These are phyloP conservation scores for Gasterosteus aculeatus DNA, from an alignment of 2,113 vertebrate species.

Conservation along the genomic window DNA sequence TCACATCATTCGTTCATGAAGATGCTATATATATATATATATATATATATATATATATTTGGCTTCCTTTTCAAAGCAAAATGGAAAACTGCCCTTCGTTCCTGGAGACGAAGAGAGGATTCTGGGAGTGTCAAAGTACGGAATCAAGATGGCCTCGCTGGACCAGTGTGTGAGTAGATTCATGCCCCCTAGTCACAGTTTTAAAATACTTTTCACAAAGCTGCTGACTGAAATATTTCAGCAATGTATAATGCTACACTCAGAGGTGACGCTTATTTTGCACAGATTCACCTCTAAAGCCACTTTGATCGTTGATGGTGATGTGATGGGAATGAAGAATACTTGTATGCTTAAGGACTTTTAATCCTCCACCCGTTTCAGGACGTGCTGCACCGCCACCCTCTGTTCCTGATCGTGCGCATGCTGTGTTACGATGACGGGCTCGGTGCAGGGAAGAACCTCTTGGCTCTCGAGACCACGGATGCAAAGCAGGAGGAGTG, in stretches of 20 bases:
- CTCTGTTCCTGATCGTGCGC: conserved; percentile 92
- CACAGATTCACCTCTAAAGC: background rate
- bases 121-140: conserved; percentile 94
- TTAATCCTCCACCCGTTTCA: conserved; percentile 58
- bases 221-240: conserved; percentile 18
- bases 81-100: conserved; percentile 95
- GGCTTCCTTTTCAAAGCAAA: conserved; percentile 87
- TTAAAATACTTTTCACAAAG: background rate
- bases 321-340: background rate
- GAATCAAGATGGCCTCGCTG: conserved; percentile 92
- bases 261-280: background rate
- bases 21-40: conserved; percentile 3
- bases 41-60: conserved; percentile 28
- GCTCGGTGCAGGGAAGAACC: conserved; percentile 91
- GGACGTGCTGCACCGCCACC: conserved; percentile 94
- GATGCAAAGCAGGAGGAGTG: conserved; percentile 86
- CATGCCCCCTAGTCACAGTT: conserved; percentile 12
- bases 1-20: background rate
- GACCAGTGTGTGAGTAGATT: conserved; percentile 93
- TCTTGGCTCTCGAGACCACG: conserved; percentile 94
- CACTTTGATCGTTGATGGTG: background rate
- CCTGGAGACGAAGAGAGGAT: conserved; percentile 94
- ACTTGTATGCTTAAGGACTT: background rate
- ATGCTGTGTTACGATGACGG: conserved; percentile 98
- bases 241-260: background rate